These are phyloP conservation scores for Hermodice carunculata DNA, from an alignment of 2,888 invertebrate genomes.

Conservation along the genomic window DNA sequence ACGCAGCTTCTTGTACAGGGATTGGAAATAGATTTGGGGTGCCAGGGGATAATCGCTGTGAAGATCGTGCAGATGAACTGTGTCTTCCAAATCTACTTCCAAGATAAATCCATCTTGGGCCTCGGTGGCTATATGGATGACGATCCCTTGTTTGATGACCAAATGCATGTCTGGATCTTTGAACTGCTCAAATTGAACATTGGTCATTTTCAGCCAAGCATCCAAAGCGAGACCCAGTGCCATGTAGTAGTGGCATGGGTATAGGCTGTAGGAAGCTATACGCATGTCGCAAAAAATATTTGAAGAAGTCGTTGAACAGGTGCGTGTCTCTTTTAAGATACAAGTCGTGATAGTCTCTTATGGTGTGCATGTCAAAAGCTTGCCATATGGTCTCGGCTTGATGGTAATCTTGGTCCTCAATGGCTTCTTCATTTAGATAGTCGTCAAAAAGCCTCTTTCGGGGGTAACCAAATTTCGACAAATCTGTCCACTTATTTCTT, in stretches of 20 bases:
- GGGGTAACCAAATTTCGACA: background rate
- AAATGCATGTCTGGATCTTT: constrained; percentile 42
- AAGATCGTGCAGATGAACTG: constrained; percentile 58
- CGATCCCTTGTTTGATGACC: constrained; percentile 28
- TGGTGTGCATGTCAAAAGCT: constrained; percentile 23
- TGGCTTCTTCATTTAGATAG: constrained; percentile 1
- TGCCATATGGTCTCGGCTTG: constrained; percentile 34
- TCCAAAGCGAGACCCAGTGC: constrained; percentile 54
- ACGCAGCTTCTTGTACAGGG: too few relatives aligned
- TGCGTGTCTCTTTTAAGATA: constrained; percentile 49
- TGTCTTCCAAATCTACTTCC: constrained; percentile 70
- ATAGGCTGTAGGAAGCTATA: constrained; percentile 44
- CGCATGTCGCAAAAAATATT: constrained; percentile 50
- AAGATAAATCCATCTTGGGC: constrained; percentile 58
- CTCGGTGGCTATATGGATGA: constrained; percentile 9
- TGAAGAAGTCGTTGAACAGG: constrained; percentile 57
- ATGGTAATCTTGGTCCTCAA: constrained; percentile 35
- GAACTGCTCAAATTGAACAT: constrained; percentile 43
- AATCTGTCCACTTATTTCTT: too few relatives aligned
- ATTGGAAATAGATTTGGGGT: too few relatives aligned
- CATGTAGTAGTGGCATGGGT: constrained; percentile 48
- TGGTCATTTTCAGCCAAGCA: constrained; percentile 48
- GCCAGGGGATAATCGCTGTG: constrained; percentile 63
- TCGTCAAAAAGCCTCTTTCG: constrained; percentile 26
- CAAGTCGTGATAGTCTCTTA: constrained; percentile 48